Evolutionary conservation across 1,140 invertebrate species (phyloP).

Genomic region (Aphelenchoides besseyi): DNA sequence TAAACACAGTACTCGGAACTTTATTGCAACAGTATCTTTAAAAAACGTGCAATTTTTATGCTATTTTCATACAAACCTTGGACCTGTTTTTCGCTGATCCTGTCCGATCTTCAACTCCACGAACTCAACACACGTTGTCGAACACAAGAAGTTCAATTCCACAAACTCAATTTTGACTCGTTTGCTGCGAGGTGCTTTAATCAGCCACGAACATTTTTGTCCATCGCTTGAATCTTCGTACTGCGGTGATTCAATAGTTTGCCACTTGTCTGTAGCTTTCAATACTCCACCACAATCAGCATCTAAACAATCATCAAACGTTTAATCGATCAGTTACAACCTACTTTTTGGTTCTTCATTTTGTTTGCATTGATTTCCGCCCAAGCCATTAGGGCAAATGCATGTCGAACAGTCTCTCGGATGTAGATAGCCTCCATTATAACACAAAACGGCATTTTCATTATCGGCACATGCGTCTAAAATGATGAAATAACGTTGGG

Average conservation of each 20-base stretch:
- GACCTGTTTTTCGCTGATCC: constrained; percentile 54
- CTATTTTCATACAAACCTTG: constrained; percentile 31
- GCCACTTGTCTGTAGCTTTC: constrained; percentile 37
- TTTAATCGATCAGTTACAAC: constrained; percentile 29
- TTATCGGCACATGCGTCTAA: constrained; percentile 50
- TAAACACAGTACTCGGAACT: constrained; percentile 39
- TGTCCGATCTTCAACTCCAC: constrained; percentile 54
- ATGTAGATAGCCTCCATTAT: constrained; percentile 60
- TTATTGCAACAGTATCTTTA: constrained; percentile 53
- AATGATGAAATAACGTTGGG: constrained; percentile 20
- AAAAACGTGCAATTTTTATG: neutral
- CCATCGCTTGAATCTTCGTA: constrained; percentile 50
- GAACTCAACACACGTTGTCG: constrained; percentile 54
- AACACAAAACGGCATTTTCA: constrained; percentile 31
- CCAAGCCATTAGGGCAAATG: constrained; percentile 59
- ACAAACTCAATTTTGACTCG: constrained; percentile 55
- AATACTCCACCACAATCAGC: constrained; percentile 55
- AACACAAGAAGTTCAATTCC: constrained; percentile 57
- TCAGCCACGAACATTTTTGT: constrained; percentile 56
- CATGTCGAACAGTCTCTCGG: constrained; percentile 53
- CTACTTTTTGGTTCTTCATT: constrained; percentile 51
- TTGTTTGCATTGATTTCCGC: constrained; percentile 52
- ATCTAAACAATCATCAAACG: constrained; percentile 38
- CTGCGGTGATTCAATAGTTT: constrained; percentile 44
- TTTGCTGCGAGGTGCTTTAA: constrained; percentile 35